Evolutionary conservation across 1,140 invertebrate genomes (phyloP).

Genomic region (Drosophila hydei): DNA sequence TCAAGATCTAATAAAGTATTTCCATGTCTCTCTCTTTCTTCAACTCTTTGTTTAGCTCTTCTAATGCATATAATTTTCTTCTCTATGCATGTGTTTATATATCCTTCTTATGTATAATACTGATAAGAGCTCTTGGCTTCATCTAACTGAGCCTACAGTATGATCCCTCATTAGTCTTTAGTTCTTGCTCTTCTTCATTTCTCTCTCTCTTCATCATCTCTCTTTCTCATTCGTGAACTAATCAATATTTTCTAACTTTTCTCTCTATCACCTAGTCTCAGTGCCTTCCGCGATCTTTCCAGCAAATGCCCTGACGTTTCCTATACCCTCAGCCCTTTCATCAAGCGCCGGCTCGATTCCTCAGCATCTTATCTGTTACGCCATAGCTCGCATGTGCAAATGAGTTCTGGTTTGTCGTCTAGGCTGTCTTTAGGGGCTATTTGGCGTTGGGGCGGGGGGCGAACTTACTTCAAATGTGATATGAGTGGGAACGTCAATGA

Average conservation of each 20-base stretch:
- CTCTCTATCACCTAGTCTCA: not conserved
- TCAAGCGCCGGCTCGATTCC: not conserved
- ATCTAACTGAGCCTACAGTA: too few species aligned
- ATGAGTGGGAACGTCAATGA: constrained; percentile 73
- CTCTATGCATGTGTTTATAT: too few species aligned
- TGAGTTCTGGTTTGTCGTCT: constrained; percentile 24
- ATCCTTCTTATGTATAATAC: not conserved
- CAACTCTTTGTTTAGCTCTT: too few species aligned
- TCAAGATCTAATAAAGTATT: too few species aligned
- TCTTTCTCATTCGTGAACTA: not conserved
- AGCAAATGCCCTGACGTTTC: too few species aligned
- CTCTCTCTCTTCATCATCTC: not conserved
- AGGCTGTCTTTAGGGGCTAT: constrained; percentile 5
- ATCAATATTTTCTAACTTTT: not conserved
- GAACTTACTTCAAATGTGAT: constrained; percentile 40
- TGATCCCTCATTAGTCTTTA: too few species aligned
- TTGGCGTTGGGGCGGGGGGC: not conserved
- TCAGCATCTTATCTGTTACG: constrained; percentile 7
- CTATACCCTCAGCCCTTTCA: not conserved
- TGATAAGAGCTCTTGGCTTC: not conserved
- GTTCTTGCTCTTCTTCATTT: not conserved
- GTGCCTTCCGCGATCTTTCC: too few species aligned
- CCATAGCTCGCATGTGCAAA: constrained; percentile 23
- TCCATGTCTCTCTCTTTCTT: too few species aligned
- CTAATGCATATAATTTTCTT: too few species aligned